These are phyloP conservation scores for Stegostoma tigrinum DNA, from an alignment of 2,113 vertebrate genomes.

Conservation along the genomic window DNA sequence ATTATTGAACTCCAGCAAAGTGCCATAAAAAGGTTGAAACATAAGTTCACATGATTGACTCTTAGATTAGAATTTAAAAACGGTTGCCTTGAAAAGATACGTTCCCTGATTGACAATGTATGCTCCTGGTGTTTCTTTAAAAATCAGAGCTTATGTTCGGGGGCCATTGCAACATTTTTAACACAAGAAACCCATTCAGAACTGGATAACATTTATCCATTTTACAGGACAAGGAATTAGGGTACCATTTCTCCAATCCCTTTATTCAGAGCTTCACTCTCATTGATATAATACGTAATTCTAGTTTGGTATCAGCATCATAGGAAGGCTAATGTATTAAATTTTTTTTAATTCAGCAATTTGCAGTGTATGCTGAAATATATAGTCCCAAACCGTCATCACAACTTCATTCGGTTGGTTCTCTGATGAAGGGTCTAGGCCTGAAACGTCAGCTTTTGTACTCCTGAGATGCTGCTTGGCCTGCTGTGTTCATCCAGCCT, in stretches of 20 bases:
- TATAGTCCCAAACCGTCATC: neutral
- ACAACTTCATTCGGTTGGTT: no score
- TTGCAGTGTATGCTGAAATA: neutral
- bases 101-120: slow-evolving; percentile 10
- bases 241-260: neutral
- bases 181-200: neutral
- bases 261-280: neutral
- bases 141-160: neutral
- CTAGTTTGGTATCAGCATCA: neutral
- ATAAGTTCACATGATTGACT: slow-evolving; percentile 19
- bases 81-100: neutral
- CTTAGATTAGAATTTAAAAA: neutral
- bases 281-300: neutral
- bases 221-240: neutral
- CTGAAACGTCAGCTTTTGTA: no score
- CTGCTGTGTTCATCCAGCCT: no score
- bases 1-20: neutral
- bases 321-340: neutral
- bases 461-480: no score
- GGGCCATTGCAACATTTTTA: neutral
- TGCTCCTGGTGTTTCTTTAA: slow-evolving; percentile 2
- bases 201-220: neutral
- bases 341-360: neutral
- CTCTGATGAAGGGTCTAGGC: no score
- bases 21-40: neutral